Conservation (phyloP, 2,113 vertebrate genomes). For the Petrocephalus microphthalmus region DNA sequence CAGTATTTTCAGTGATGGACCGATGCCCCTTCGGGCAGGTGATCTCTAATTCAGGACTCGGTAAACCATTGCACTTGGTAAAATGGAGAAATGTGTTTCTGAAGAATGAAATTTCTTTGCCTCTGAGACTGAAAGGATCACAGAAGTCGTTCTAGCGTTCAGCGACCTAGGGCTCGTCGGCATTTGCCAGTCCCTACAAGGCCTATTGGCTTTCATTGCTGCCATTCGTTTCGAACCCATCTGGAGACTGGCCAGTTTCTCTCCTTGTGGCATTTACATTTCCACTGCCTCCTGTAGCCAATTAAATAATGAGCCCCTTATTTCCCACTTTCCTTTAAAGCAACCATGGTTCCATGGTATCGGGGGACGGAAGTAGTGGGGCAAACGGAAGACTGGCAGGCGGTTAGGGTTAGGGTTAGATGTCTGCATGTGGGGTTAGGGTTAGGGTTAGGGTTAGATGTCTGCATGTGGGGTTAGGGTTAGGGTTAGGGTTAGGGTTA, state of each 20-base stretch:
- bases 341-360: background rate
- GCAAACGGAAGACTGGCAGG: background rate
- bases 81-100: background rate
- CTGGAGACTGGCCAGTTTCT: background rate
- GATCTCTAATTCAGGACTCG: background rate
- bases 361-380: background rate
- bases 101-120: background rate
- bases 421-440: too few species aligned
- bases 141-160: background rate
- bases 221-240: background rate
- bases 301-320: background rate
- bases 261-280: background rate
- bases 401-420: too few species aligned
- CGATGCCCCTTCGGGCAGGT: background rate
- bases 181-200: background rate
- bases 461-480: too few species aligned
- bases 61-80: background rate
- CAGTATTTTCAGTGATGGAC: background rate
- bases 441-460: too few species aligned
- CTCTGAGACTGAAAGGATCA: background rate
- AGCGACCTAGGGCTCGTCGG: background rate
- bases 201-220: background rate
- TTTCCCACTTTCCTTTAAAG: background rate
- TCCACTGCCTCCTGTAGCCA: background rate
- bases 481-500: too few species aligned